These are phyloP conservation scores for Drosophila funebris DNA, from an alignment of 1,140 invertebrate genomes.

Conservation along the genomic window DNA sequence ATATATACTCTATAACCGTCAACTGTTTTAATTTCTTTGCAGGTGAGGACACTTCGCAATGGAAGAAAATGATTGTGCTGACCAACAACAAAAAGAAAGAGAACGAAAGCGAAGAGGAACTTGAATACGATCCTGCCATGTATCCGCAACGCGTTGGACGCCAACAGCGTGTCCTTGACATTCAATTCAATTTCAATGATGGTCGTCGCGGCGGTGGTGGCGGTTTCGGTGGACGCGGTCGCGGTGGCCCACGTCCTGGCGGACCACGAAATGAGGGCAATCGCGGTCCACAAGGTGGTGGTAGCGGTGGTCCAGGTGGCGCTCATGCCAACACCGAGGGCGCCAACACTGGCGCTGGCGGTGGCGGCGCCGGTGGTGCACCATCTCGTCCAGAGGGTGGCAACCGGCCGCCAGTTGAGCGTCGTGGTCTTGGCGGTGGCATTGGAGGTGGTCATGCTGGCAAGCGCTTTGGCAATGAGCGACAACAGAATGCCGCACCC, in stretches of 20 bases:
- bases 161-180: constrained; percentile 93
- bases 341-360: constrained; percentile 26
- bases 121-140: constrained; percentile 90
- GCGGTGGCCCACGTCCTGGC: constrained; percentile 87
- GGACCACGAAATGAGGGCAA: constrained; percentile 80
- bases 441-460: constrained; percentile 62
- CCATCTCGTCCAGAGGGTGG: constrained; percentile 44
- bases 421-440: constrained; percentile 73
- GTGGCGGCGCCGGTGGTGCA: constrained; percentile 34
- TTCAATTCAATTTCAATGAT: constrained; percentile 95
- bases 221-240: constrained; percentile 86
- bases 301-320: constrained; percentile 59
- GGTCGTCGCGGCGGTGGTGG: constrained; percentile 88
- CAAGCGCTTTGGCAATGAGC: constrained; percentile 69
- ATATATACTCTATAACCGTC: no score
- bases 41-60: constrained; percentile 93
- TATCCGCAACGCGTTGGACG: constrained; percentile 94
- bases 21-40: not conserved
- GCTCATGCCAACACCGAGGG: constrained; percentile 62
- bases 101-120: constrained; percentile 86
- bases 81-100: constrained; percentile 84
- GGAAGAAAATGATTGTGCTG: constrained; percentile 93
- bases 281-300: constrained; percentile 59
- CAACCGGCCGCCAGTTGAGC: constrained; percentile 67
- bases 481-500: constrained; percentile 87